Percentiles rank a stretch among this genome's conserved stretches.
Evolutionary conservation across 2,888 invertebrate genomes (phyloP).

Genomic region (Tholera decimalis): DNA sequence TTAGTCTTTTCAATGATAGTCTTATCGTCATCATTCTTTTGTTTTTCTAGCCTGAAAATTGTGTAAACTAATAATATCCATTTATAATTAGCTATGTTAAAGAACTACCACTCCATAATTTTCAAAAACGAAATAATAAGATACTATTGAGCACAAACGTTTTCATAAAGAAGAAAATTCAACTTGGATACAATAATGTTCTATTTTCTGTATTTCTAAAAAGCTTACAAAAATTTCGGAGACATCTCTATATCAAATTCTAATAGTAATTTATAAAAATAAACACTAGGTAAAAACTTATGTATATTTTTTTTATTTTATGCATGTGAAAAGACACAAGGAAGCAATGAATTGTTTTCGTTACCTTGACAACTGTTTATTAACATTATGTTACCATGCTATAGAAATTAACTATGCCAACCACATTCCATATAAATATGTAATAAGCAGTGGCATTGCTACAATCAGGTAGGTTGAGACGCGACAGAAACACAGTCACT

Average conservation of each 20-base stretch:
- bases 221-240: conserved; percentile 22
- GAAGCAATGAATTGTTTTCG: not conserved
- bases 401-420: not conserved
- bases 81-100: too few species aligned
- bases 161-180: too few species aligned
- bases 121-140: too few species aligned
- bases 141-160: too few species aligned
- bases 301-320: not conserved
- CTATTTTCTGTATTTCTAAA: too few species aligned
- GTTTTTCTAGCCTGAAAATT: conserved; percentile 77
- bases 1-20: conserved; percentile 75
- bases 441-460: not conserved
- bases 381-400: not conserved
- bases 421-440: too few species aligned
- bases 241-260: conserved; percentile 6
- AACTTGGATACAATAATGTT: too few species aligned
- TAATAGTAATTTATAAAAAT: not conserved
- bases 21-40: conserved; percentile 80
- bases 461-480: conserved; percentile 28
- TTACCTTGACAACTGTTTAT: conserved; percentile 22
- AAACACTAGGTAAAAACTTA: not conserved
- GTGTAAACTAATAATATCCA: not conserved
- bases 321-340: not conserved
- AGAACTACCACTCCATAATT: too few species aligned
- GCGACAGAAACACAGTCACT: not conserved